Base-by-base conservation (phyloP, 1,140 invertebrate genomes). In the Nomia melanderi region DNA sequence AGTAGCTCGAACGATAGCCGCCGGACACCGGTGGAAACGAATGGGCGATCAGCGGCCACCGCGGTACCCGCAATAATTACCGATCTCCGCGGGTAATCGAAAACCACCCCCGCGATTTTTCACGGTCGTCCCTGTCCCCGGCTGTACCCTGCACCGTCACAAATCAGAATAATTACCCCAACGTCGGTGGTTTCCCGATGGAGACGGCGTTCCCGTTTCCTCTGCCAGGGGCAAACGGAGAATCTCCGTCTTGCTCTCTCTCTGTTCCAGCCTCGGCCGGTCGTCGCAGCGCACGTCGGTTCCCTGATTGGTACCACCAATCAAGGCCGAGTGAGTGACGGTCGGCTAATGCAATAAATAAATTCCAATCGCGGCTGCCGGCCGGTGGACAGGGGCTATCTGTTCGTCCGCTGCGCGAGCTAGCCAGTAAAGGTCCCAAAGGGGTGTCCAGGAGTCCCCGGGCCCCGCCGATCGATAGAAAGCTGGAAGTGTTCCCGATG, bases 321-420 rank as follows among this genome's bases (percentile, higher is more conserved):
- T 87, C 84, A 84, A 82, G 77, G 31, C 9, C 78, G 60, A n/a
- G 65, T 82, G 86, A 80, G 81, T 84, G 86, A 88, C 83, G 85
- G 75, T 65, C 73, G 86, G 65, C 81, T 87, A 88, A 88, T 88
- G 87, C 83, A 88, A 88, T 88, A 88, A 88, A 88, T 88, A 87
- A 88, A 88, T 88, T 88, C 86, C 85, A 84, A 88, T 88, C 83
- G 83, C 63, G n/a, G 81, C 81, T 75, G 77, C 77, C 78, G 77
- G n/a, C n/a, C 77, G 77, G 76, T 78, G 77, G 79, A 84, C 76
- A 73, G 73, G 67, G 69, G 78, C 78, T 82, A 73, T 84, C 79
- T 70, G 73, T 74, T 56, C 66, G 67, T 67, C 47, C 62, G 17
- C 33, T 50, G n/a, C 44, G 29, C 29, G 20, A 50, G 20, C 20